Conservation (phyloP, 2,113 vertebrate genomes). For the Peucedramus taeniatus region DNA sequence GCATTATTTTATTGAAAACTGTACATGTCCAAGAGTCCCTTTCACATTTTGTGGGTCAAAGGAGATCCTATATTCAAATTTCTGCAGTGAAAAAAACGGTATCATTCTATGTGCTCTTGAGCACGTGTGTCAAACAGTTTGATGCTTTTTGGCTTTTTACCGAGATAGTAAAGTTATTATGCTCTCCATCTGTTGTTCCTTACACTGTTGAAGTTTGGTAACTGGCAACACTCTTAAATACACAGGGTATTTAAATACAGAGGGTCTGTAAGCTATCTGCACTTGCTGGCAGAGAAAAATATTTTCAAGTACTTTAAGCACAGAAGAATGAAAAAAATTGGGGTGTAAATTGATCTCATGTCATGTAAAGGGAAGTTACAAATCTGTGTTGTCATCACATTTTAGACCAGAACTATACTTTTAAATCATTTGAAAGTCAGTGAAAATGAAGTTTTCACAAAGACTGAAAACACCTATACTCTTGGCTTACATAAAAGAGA, state of each 20-base stretch:
- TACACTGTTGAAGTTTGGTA: conserved; percentile 14
- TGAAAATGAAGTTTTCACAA: neutral
- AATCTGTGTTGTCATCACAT: neutral
- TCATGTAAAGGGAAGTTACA: neutral
- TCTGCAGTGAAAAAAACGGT: neutral
- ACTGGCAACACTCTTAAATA: conserved; percentile 10
- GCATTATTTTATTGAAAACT: neutral
- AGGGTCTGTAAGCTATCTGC: neutral
- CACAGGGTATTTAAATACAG: neutral
- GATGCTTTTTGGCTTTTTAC: conserved; percentile 44
- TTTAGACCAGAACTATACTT: neutral
- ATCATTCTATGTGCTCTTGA: neutral
- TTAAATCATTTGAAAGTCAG: neutral
- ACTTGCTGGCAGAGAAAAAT: neutral
- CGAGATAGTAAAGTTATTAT: neutral
- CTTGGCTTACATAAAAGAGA: neutral
- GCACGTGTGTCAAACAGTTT: neutral
- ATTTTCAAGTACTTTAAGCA: conserved; percentile 2
- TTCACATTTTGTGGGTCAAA: neutral
- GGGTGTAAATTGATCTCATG: neutral
- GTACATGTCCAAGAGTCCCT: fast-evolving
- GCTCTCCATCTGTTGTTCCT: conserved; percentile 49
- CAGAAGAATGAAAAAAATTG: neutral
- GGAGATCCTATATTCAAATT: neutral
- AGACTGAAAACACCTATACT: neutral